Evolutionary conservation across 2,797 vertebrate species (phyloP).

Genomic region (Carcharodon carcharias): DNA sequence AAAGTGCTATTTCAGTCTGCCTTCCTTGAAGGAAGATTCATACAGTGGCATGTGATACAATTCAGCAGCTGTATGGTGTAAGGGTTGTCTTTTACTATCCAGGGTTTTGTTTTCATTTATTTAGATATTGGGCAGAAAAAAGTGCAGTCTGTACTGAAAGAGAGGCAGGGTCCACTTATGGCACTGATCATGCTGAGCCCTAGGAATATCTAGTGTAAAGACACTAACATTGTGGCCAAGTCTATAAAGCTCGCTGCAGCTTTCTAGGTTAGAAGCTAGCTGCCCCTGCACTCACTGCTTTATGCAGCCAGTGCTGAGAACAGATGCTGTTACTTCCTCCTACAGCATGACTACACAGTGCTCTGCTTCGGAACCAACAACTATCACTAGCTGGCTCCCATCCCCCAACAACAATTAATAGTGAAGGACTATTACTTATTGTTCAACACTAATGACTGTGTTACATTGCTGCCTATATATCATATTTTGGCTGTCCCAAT

Average conservation of each 20-base stretch:
- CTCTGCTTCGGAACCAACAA: background rate
- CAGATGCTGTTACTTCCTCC: background rate
- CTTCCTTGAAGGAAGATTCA: background rate
- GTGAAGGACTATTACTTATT: background rate
- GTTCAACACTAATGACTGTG: background rate
- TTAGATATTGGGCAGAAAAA: background rate
- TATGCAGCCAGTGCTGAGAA: background rate
- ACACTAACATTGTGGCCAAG: background rate
- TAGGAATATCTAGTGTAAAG: background rate
- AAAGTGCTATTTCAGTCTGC: background rate
- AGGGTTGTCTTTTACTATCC: background rate
- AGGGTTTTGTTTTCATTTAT: background rate
- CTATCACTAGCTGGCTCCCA: background rate
- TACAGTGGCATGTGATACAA: background rate
- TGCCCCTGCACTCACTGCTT: background rate
- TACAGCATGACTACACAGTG: background rate
- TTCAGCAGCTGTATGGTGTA: background rate
- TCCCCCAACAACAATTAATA: constrained; percentile 13
- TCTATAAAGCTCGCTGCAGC: background rate
- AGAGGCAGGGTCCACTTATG: background rate
- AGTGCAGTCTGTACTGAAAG: background rate
- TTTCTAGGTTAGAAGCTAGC: background rate
- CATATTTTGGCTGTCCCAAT: background rate
- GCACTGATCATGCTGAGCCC: background rate
- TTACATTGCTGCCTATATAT: background rate